Evolutionary conservation across 2,888 invertebrate genomes (phyloP), one percentile per base, ranked within the genome.

Genomic region (Rutpela maculata): DNA sequence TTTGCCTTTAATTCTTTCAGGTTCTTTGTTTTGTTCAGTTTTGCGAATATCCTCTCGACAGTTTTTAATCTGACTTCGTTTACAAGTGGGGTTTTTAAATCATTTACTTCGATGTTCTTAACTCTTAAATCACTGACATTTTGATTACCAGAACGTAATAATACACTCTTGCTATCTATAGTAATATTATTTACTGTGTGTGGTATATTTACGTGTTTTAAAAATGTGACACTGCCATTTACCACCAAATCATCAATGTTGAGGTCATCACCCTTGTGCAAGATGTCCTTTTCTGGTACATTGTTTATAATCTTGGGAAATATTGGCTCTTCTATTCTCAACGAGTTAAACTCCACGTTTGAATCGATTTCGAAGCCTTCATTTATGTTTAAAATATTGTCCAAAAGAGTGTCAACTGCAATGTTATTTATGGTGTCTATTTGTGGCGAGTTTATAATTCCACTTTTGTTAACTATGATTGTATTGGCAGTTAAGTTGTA

Each of bases 61-160:
- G 18, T 43, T 0, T 69, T 22, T 15, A 85, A 74, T 57, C 83
- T 76, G 15, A 87, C 70, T 68, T 86, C 84, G 74, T 89, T 89
- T 15, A 89, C 75, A 57, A 76, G 79, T 62, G 81, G 72, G 5
- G 85, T 82, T 65, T 83, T 80, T 11, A 89, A 70, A 60, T 85
- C 82, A 15, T 85, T 77, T 4, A 84, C 81, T 18, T 73, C 75
- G 19, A 88, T 66, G 38, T 79, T 75, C 17, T 75, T 66, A n/a
- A 85, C 68, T 7, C 88, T 81, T 17, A 89, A 72, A 5, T 90
- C 81, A 74, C 85, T 84, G 22, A 92, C 87, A 63, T 88, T 85
- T 81, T 90, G 90, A 76, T 88, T 75, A 81, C 87, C 79, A 17
- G 82, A 80, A 22, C 82, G 86, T 38, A 90, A 77, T 7, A 90